A percentile compares a stretch with the other conserved stretches of the same genome.
These are phyloP conservation scores for Cyclargus thomasi DNA, from an alignment of 1,140 invertebrate genomes.

Conservation along the genomic window DNA sequence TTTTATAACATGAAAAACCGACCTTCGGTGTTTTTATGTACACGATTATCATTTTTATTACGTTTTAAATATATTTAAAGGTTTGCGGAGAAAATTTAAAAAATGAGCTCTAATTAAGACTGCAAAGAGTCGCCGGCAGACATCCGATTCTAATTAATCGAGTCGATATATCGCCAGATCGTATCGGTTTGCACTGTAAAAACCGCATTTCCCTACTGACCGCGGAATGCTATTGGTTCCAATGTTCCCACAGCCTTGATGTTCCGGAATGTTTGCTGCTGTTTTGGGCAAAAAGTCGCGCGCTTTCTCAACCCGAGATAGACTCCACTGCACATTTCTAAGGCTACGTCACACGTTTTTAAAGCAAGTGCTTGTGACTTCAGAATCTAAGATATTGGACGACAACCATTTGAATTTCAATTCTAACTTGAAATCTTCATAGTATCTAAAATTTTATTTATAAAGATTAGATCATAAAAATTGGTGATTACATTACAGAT, in stretches of 20 bases:
- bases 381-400: not conserved
- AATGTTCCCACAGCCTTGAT: conserved; percentile 57
- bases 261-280: conserved; percentile 48
- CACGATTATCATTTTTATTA: conserved; percentile 5
- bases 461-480: too few species aligned
- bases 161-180: conserved; percentile 45
- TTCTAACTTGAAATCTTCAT: too few species aligned
- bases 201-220: conserved; percentile 46
- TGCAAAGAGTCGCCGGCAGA: conserved; percentile 23
- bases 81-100: conserved; percentile 9
- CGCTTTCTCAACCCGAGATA: conserved; percentile 51
- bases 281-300: conserved; percentile 51
- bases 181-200: conserved; percentile 35
- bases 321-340: conserved; percentile 14
- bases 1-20: conserved; percentile 11
- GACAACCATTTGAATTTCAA: not conserved
- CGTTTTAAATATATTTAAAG: conserved; percentile 8
- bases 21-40: not conserved
- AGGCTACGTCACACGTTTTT: conserved; percentile 6
- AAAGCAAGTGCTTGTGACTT: not conserved
- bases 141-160: conserved; percentile 51
- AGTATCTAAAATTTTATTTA: too few species aligned
- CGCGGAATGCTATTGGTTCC: conserved; percentile 48
- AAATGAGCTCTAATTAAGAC: conserved; percentile 2
- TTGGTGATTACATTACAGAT: too few species aligned